These are phyloP conservation scores for Malacoctenus gilli DNA, from an alignment of 2,797 vertebrate genomes.

Conservation along the genomic window DNA sequence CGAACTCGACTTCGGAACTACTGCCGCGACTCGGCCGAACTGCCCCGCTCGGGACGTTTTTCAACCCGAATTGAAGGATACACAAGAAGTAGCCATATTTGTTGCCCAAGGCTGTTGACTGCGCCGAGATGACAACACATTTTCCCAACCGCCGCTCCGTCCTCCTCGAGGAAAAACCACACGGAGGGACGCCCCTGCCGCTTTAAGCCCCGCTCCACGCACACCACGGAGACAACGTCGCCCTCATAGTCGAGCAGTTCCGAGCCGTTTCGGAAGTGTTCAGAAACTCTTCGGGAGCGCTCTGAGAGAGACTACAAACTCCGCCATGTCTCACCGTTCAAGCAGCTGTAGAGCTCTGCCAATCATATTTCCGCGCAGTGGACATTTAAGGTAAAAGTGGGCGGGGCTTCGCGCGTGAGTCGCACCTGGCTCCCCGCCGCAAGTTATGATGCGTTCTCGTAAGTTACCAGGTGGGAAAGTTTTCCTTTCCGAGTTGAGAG, in stretches of 20 bases:
- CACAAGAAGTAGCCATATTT: slow-evolving; percentile 86
- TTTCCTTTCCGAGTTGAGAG: no score
- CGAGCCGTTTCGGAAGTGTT: slow-evolving; percentile 64
- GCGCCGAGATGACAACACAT: slow-evolving; percentile 78
- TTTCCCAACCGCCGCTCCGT: slow-evolving; percentile 60
- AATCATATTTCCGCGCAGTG: slow-evolving; percentile 74
- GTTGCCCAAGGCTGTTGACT: slow-evolving; percentile 81
- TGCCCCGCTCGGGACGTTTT: slow-evolving; percentile 58
- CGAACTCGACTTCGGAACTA: slow-evolving; percentile 47
- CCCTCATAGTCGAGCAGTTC: slow-evolving; percentile 29
- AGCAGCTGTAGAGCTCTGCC: slow-evolving; percentile 75
- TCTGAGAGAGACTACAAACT: slow-evolving; percentile 61
- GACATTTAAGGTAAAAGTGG: slow-evolving; percentile 76
- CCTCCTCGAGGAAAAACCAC: slow-evolving; percentile 26
- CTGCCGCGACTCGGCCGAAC: slow-evolving; percentile 32
- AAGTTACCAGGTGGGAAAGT: no score
- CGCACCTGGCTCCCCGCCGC: slow-evolving; percentile 66
- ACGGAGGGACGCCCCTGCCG: slow-evolving; percentile 24
- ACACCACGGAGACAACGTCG: slow-evolving; percentile 14
- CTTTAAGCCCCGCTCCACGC: slow-evolving; percentile 31
- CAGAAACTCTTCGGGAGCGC: slow-evolving; percentile 54
- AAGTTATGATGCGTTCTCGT: not conserved
- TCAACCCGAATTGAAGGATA: slow-evolving; percentile 74
- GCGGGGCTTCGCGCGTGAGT: slow-evolving; percentile 65
- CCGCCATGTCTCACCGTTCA: slow-evolving; percentile 77